Conservation (phyloP, 2,888 invertebrate species). For the Cecidostiba fungosa region DNA sequence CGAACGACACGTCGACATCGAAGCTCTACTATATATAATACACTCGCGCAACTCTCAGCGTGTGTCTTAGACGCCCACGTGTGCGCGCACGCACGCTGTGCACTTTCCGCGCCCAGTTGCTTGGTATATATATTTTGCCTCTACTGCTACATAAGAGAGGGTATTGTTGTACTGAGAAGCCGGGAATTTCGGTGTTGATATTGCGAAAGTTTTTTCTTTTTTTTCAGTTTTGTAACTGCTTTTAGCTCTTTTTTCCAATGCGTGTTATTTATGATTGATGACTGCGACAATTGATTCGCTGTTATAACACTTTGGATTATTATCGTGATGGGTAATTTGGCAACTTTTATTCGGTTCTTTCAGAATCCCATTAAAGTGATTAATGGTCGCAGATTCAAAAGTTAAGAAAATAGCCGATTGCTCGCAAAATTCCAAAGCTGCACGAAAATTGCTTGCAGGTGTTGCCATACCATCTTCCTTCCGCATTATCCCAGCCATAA, state of each 20-base stretch:
- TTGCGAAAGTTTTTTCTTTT: neutral
- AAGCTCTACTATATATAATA: constrained; percentile 9
- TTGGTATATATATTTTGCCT: neutral
- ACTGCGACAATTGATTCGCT: too few relatives aligned
- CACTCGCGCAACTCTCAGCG: neutral
- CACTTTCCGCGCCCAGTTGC: constrained; percentile 21
- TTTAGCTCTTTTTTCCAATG: too few relatives aligned
- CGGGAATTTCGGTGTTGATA: too few relatives aligned
- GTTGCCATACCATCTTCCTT: constrained; percentile 23
- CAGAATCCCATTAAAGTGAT: too few relatives aligned
- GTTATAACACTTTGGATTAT: too few relatives aligned
- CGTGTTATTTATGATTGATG: too few relatives aligned
- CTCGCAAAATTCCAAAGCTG: neutral
- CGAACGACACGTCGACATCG: constrained; percentile 63
- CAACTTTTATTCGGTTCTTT: too few relatives aligned
- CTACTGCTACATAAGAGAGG: too few relatives aligned
- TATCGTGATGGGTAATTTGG: too few relatives aligned
- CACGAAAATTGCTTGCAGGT: constrained; percentile 57
- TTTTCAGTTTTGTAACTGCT: neutral
- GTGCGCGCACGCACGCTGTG: constrained; percentile 17
- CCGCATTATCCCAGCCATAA: neutral
- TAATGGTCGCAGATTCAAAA: too few relatives aligned
- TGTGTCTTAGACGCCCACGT: constrained; percentile 49
- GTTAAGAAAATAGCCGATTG: neutral
- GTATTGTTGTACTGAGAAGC: neutral